These are phyloP conservation scores for Silurus meridionalis DNA, from an alignment of 2,113 vertebrate genomes.

Conservation along the genomic window DNA sequence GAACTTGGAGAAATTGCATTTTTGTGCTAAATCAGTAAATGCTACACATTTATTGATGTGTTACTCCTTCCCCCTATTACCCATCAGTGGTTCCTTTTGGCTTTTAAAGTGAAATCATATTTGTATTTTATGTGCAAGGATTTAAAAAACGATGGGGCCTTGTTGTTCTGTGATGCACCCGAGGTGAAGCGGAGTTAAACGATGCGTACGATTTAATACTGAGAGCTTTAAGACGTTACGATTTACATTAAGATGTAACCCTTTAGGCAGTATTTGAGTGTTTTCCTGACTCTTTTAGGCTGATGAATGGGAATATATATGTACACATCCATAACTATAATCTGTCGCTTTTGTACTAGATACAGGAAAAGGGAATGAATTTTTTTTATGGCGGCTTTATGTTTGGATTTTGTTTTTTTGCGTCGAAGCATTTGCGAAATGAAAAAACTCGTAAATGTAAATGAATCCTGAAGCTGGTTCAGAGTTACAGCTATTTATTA, in stretches of 20 bases:
- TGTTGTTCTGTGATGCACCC: neutral
- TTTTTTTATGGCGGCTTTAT: neutral
- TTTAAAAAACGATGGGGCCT: neutral
- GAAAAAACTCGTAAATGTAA: neutral
- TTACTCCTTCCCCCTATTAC: no score
- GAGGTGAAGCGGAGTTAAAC: neutral
- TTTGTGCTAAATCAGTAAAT: neutral
- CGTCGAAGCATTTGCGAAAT: neutral
- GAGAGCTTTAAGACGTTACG: neutral
- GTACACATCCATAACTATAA: neutral
- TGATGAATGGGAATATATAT: no score
- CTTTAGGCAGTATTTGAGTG: no score
- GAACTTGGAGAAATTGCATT: no score
- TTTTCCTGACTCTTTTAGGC: no score
- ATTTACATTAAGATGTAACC: neutral
- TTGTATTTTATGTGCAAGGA: neutral
- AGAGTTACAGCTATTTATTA: neutral
- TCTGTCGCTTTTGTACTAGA: neutral
- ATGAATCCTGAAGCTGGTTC: neutral
- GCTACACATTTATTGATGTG: neutral
- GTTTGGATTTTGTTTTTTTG: neutral
- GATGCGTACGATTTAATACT: neutral
- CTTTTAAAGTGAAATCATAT: neutral
- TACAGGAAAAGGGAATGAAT: neutral
- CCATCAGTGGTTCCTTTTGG: neutral